phyloP scores from a whole-genome alignment of 1,140 invertebrate species.

The Lethrus apterus region DNA sequence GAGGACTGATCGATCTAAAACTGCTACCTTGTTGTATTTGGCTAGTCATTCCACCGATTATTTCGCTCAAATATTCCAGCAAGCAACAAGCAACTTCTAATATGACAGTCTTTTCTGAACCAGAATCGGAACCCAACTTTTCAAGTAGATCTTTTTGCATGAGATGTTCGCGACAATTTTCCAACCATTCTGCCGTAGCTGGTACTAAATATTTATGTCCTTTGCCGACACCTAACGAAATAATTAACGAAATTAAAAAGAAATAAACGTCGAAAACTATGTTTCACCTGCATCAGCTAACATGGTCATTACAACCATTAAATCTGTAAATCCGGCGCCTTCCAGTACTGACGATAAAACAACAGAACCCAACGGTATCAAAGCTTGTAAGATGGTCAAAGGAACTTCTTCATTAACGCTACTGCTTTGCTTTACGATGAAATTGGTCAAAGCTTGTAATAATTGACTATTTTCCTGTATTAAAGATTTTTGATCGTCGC shows the following conservation, averaged over 20 bases:
- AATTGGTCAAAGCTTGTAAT: constrained; percentile 63
- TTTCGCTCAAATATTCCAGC: constrained; percentile 47
- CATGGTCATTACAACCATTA: constrained; percentile 76
- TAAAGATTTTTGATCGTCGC: constrained; percentile 42
- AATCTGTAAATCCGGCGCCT: constrained; percentile 67
- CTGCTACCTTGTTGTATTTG: constrained; percentile 17
- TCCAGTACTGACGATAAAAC: constrained; percentile 59
- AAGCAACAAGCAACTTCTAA: constrained; percentile 74
- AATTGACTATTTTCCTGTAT: constrained; percentile 64
- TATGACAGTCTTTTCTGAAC: constrained; percentile 41
- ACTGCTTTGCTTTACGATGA: constrained; percentile 66
- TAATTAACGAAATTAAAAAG: too few species aligned
- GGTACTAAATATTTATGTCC: constrained; percentile 76
- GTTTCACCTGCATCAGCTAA: constrained; percentile 80
- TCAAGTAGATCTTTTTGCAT: constrained; percentile 49
- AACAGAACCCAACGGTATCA: constrained; percentile 67
- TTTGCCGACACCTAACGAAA: constrained; percentile 53
- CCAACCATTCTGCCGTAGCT: constrained; percentile 71
- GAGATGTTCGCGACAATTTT: constrained; percentile 55
- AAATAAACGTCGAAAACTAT: too few species aligned
- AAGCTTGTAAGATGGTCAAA: constrained; percentile 62
- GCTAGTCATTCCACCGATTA: constrained; percentile 40
- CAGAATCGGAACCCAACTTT: constrained; percentile 44
- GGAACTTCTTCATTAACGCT: constrained; percentile 60
- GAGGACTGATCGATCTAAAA: constrained; percentile 57